Conservation (phyloP, 2,797 vertebrate genomes). For the Oophaga sylvatica region DNA sequence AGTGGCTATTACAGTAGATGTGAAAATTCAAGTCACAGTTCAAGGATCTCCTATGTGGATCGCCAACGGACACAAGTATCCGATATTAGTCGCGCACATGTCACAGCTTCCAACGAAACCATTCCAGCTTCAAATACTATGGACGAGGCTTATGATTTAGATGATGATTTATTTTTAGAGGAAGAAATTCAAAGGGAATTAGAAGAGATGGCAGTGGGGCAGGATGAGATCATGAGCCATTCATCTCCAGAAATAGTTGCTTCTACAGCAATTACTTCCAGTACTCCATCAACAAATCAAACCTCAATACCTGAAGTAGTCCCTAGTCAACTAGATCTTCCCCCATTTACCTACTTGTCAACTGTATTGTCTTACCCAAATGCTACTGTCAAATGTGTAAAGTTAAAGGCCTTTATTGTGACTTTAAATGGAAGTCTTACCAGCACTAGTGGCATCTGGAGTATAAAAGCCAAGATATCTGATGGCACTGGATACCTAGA, state of each 20-base stretch:
- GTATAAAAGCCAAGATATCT: slow-evolving; percentile 85
- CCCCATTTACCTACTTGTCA: slow-evolving; percentile 87
- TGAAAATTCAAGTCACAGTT: slow-evolving; percentile 64
- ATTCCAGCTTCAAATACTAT: slow-evolving; percentile 75
- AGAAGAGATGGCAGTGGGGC: slow-evolving; percentile 63
- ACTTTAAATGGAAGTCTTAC: slow-evolving; percentile 89
- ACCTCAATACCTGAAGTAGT: slow-evolving; percentile 46
- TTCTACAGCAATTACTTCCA: neutral
- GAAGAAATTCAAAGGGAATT: slow-evolving; percentile 71
- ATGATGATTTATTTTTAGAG: slow-evolving; percentile 82
- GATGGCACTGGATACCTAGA: slow-evolving; percentile 91
- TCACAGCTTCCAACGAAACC: slow-evolving; percentile 6
- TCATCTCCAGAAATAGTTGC: slow-evolving; percentile 59
- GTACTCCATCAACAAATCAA: slow-evolving; percentile 61
- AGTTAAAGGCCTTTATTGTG: slow-evolving; percentile 92
- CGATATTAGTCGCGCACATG: neutral
- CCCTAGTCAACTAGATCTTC: slow-evolving; percentile 71
- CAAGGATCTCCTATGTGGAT: slow-evolving; percentile 43
- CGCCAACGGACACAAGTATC: slow-evolving; percentile 8
- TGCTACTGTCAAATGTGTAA: slow-evolving; percentile 70
- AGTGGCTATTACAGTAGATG: slow-evolving; percentile 78
- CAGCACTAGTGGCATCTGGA: slow-evolving; percentile 80
- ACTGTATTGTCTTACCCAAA: slow-evolving; percentile 74
- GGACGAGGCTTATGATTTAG: slow-evolving; percentile 80
- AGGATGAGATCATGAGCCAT: slow-evolving; percentile 40